Conservation (phyloP, 2,888 invertebrate species). For the Ochlodes sylvanus region DNA sequence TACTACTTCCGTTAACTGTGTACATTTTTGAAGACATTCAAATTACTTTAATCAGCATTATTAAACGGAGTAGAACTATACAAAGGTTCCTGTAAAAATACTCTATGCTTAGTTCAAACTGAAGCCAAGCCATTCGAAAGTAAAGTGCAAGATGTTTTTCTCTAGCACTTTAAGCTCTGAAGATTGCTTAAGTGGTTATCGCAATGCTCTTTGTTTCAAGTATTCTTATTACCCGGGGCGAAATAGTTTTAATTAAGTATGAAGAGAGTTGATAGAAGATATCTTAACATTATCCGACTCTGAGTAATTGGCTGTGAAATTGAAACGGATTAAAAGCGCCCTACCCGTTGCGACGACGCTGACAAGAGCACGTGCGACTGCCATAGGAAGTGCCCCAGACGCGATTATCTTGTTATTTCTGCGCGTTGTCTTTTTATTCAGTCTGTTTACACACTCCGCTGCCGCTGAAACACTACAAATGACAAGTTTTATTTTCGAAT, state of each 20-base stretch:
- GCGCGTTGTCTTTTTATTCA: conserved; percentile 56
- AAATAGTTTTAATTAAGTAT: conserved; percentile 32
- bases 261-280: conserved; percentile 15
- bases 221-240: conserved; percentile 14
- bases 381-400: conserved; percentile 65
- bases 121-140: conserved; percentile 17
- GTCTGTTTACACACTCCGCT: conserved; percentile 34
- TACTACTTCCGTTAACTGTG: too few relatives aligned
- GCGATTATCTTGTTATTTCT: conserved; percentile 74
- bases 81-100: not conserved
- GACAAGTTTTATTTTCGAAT: conserved; percentile 21
- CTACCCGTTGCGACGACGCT: conserved; percentile 57
- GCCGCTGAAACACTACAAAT: conserved; percentile 24
- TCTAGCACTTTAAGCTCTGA: conserved; percentile 26
- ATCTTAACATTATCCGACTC: conserved; percentile 7
- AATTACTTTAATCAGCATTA: conserved; percentile 4
- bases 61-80: not conserved
- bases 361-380: conserved; percentile 74
- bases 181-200: conserved; percentile 31
- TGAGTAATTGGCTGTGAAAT: conserved; percentile 41
- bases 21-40: not conserved
- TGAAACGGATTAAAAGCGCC: conserved; percentile 65
- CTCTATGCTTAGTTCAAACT: conserved; percentile 8
- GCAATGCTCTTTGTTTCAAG: conserved; percentile 30
- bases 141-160: conserved; percentile 15